Evolutionary conservation across 2,797 vertebrate genomes (phyloP), one percentile per base, ranked within the genome.

Genomic region (Sparidentex hasta): DNA sequence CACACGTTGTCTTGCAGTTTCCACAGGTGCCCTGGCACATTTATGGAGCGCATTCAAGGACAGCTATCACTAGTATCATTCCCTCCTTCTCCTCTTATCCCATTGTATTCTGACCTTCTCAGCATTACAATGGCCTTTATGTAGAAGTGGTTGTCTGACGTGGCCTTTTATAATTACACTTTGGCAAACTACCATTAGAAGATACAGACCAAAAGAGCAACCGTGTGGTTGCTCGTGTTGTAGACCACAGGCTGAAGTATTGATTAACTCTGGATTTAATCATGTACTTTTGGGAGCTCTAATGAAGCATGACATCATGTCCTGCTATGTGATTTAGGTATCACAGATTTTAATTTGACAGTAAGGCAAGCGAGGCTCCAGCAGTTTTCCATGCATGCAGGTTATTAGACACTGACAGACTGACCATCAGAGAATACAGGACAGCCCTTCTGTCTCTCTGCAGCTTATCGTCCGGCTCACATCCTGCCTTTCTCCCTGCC

Each of bases 401-500:
- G 6, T 58, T 62, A 23, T 55, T 33, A 14, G 56, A 61, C 48
- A 21, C 33, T 78, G 78, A 85, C n/a, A 1, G 71, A 83, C 65
- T 1, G 64, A 80, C 52, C 41, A 43, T 21, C 38, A 23, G 59
- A 78, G 57, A 50, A 71, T 73, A 66, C 61, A 58, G 4, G 58
- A 76, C 80, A 85, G 81, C 68, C 78, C 70, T 50, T 84, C 79
- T 44, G 78, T 88, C 86, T 89, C 68, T 68, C 63, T 80, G 69
- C 78, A 81, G 75, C 80, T 86, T 83, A 80, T 83, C 73, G 54
- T 55, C 51, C 33, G 3, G 68, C 76, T 83, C 76, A 85, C 83
- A 89, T 93, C 91, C 88, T 88, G 79, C 54, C 76, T 77, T 81
- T 81, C 83, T 89, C 63, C 77, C 81, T 80, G 86, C 88, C 85